These are phyloP conservation scores for Microplitis manilae DNA, from an alignment of 2,888 invertebrate species.

Conservation along the genomic window DNA sequence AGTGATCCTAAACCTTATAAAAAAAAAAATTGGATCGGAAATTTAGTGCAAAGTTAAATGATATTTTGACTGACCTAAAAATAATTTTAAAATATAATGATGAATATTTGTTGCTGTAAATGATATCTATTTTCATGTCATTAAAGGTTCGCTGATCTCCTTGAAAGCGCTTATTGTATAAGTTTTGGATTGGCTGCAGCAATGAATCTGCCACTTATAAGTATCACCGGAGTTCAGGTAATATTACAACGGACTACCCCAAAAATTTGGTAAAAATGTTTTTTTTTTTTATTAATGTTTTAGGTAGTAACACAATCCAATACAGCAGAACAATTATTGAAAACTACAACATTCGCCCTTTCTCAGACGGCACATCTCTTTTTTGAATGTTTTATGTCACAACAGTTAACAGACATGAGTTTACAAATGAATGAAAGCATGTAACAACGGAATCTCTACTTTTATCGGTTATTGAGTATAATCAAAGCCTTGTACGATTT, in stretches of 20 bases:
- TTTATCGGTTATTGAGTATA: too few relatives aligned
- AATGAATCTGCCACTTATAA: conserved; percentile 11
- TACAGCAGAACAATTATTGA: not conserved
- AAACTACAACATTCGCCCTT: not conserved
- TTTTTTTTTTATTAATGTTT: not conserved
- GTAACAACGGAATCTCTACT: not conserved
- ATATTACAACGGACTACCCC: too few relatives aligned
- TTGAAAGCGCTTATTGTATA: conserved; percentile 3
- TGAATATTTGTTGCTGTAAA: not conserved
- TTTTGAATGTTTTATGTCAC: conserved; percentile 28
- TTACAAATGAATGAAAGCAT: conserved; percentile 6
- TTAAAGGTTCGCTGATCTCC: conserved; percentile 23
- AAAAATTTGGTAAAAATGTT: too few relatives aligned
- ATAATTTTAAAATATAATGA: not conserved
- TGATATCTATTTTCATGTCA: not conserved
- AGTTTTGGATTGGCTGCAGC: conserved; percentile 1
- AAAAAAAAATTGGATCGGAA: too few relatives aligned
- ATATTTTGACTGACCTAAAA: too few relatives aligned
- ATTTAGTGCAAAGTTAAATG: too few relatives aligned
- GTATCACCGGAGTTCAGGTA: conserved; percentile 21
- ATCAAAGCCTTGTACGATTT: too few relatives aligned
- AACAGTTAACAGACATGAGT: conserved; percentile 34
- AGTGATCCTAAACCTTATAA: too few relatives aligned
- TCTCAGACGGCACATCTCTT: conserved; percentile 5
- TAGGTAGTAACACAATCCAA: not conserved